Conservation (phyloP, 2,113 vertebrate genomes). For the Callionymus lyra region DNA sequence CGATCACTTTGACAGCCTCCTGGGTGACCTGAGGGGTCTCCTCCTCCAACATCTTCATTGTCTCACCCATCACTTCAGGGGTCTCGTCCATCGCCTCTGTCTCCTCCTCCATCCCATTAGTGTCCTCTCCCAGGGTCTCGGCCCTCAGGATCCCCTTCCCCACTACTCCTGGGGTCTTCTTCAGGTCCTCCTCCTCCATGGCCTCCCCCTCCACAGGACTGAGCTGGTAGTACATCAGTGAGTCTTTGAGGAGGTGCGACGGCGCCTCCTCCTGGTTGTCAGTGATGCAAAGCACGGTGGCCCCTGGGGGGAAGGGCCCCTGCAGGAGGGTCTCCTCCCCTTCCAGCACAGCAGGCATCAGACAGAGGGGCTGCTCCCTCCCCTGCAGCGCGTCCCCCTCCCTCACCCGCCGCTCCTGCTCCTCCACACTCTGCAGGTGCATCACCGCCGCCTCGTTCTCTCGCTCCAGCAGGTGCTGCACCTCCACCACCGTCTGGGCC, state of each 20-base stretch:
- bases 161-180: constrained; percentile 5
- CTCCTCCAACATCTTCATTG: constrained; percentile 3
- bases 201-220: constrained; percentile 59
- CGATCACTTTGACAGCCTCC: too few species aligned
- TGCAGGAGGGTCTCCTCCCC: constrained; percentile 75
- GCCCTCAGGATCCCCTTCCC: constrained; percentile 11
- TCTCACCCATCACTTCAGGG: too few species aligned
- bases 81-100: too few species aligned
- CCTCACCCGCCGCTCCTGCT: constrained; percentile 80
- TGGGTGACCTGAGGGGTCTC: constrained; percentile 13
- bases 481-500: constrained; percentile 37
- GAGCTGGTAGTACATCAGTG: constrained; percentile 79
- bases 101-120: too few species aligned
- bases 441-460: constrained; percentile 86
- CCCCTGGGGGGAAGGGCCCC: constrained; percentile 74
- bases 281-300: constrained; percentile 79
- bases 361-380: constrained; percentile 28
- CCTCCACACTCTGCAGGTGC: constrained; percentile 90
- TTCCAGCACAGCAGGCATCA: constrained; percentile 50
- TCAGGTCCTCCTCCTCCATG: constrained; percentile 45
- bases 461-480: constrained; percentile 68
- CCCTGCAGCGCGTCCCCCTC: constrained; percentile 61
- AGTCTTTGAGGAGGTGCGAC: constrained; percentile 67
- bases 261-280: constrained; percentile 65
- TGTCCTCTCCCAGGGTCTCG: too few species aligned